Percentiles rank a stretch among this genome's conserved stretches.
These are phyloP conservation scores for Anas georgica DNA, from an alignment of 2,797 vertebrate species.

Conservation along the genomic window DNA sequence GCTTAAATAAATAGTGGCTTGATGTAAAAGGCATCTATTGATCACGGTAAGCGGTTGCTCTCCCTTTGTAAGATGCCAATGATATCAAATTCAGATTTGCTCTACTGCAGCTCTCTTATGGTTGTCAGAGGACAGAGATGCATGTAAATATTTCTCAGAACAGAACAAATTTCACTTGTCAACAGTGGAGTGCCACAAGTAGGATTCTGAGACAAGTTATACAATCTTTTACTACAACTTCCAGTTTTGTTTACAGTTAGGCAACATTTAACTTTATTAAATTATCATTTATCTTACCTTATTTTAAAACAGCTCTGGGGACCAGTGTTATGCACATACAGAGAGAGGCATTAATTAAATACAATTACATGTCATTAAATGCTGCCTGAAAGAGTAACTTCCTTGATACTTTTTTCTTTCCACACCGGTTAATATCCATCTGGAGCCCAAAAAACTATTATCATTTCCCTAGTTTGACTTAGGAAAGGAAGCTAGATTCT, in stretches of 20 bases:
- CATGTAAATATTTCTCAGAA: not conserved
- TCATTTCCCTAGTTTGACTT: not conserved
- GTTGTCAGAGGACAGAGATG: not conserved
- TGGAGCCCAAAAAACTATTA: not conserved
- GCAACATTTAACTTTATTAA: not conserved
- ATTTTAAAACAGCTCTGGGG: not conserved
- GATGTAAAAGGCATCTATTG: not conserved
- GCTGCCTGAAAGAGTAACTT: not conserved
- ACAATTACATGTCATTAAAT: not conserved
- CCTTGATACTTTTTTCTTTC: not conserved
- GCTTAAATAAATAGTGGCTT: not conserved
- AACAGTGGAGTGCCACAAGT: not conserved
- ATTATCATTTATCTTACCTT: not conserved
- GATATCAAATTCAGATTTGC: not conserved
- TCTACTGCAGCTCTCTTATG: not conserved
- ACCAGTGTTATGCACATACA: not conserved
- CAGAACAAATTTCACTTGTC: not conserved
- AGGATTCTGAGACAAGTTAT: not conserved
- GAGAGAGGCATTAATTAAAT: not conserved
- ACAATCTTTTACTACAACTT: not conserved
- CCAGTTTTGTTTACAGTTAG: not conserved
- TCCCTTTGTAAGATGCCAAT: not conserved
- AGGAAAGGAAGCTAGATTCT: not conserved
- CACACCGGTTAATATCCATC: not conserved
- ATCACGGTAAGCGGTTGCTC: not conserved